Evolutionary conservation across 2,113 vertebrate species (phyloP), one percentile per base, ranked within the genome.

Genomic region (Dascyllus trimaculatus): DNA sequence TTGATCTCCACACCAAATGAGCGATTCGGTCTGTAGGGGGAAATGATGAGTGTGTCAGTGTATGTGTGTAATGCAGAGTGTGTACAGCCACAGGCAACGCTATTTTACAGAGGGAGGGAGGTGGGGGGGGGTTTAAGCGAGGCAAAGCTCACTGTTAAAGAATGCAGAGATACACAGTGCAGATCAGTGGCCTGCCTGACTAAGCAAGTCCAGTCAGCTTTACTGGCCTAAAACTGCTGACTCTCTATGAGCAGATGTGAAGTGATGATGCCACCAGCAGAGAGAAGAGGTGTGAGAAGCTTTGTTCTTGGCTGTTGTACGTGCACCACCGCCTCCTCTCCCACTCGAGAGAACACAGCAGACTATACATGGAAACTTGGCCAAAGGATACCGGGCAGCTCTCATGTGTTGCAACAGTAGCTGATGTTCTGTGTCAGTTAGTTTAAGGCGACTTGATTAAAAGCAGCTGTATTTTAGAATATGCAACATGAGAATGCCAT

Each of bases 1-100:
- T 94, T 95, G 85, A 94, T 93, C 88, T 89, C 38, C 21, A 75
- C 75, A 71, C 74, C 77, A 85, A 90, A 91, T 87, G 75, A 91
- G 87, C 1, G 63, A 76, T 72, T 80, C 38, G 19, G 70, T 89
- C 73, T 60, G 76, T 70, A 62, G 66, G 71, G 84, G 85, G 71
- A 85, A 75, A 79, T 63, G 71, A 62, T 81, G 68, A 52, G 56
- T 18, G 40, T 56, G 61, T 40, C 52, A 5, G 71, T 74, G 86
- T 45, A 76, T 51, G 65, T 48, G 68, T 62, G 45, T 57, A 15
- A 38, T 67, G 75, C 17, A 45, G 67, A 40, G 57, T 58, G 75
- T 48, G 58, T 62, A 49, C 0, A n/a, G 49, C 72, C 61, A 61
- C 1, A 54, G 83, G 71, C 57, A 21, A 40, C 38, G 5, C 60